Conservation (phyloP, 2,797 vertebrate genomes). For the Myripristis jacobus region DNA sequence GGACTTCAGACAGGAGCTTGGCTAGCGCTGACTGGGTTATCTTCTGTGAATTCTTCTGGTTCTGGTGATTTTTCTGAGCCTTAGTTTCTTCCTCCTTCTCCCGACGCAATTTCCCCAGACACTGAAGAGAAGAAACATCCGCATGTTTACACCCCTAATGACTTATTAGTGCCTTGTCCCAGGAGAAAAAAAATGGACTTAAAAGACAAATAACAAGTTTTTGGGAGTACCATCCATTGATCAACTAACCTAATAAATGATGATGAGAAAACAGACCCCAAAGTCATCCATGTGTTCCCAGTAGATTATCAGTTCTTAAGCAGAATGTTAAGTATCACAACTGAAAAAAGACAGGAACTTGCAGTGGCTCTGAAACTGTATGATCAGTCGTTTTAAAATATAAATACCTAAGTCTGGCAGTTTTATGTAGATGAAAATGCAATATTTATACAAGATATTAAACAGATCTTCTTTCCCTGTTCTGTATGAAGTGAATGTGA, state of each 20-base stretch:
- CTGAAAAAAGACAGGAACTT: too few relatives aligned
- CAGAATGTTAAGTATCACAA: too few relatives aligned
- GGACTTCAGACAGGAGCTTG: slow-evolving; percentile 78
- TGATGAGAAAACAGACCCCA: not conserved
- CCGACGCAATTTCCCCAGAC: slow-evolving; percentile 71
- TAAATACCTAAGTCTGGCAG: too few relatives aligned
- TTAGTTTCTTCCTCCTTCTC: slow-evolving; percentile 63
- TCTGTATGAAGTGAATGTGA: too few relatives aligned
- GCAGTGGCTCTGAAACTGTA: too few relatives aligned
- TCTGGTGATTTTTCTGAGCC: slow-evolving; percentile 41
- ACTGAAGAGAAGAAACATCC: slow-evolving; percentile 56
- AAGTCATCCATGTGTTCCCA: too few relatives aligned
- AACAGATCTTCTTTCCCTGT: too few relatives aligned
- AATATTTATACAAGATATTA: too few relatives aligned
- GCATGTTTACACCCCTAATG: not conserved
- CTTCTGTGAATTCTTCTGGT: slow-evolving; percentile 59
- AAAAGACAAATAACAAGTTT: not conserved
- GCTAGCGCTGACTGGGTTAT: slow-evolving; percentile 52
- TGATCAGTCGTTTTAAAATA: too few relatives aligned
- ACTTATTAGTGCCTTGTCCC: not conserved
- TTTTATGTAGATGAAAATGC: too few relatives aligned
- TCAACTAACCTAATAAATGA: not conserved
- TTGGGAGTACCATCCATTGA: not conserved
- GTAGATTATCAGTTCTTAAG: too few relatives aligned
- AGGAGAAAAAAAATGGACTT: not conserved